Percentiles rank a stretch among this genome's conserved stretches.
These are phyloP conservation scores for Adelges cooleyi DNA, from an alignment of 1,140 invertebrate genomes.

Conservation along the genomic window DNA sequence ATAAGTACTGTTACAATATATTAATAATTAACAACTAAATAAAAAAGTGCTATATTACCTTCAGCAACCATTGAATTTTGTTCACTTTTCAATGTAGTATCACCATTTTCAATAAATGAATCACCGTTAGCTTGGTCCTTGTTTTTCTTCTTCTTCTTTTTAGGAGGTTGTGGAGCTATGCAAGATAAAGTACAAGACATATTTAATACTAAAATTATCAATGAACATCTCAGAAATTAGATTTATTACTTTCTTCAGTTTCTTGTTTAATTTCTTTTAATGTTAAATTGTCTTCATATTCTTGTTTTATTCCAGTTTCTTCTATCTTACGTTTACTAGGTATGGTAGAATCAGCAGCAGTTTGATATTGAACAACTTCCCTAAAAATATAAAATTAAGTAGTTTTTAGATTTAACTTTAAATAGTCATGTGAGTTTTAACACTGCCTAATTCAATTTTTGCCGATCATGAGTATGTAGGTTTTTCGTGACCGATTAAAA, in stretches of 20 bases:
- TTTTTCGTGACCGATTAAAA: too few species aligned
- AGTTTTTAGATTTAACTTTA: conserved; percentile 1
- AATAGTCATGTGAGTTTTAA: background rate
- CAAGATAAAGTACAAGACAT: background rate
- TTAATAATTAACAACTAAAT: too few species aligned
- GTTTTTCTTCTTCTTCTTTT: conserved; percentile 16
- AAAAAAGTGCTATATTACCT: background rate
- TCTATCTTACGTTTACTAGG: conserved; percentile 38
- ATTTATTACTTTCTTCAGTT: background rate
- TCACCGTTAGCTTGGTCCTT: conserved; percentile 8
- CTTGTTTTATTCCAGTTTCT: conserved; percentile 42
- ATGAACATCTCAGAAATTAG: background rate
- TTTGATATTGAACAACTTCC: conserved; percentile 51
- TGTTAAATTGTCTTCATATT: conserved; percentile 35
- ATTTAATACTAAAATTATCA: background rate
- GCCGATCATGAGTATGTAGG: too few species aligned
- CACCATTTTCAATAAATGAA: background rate
- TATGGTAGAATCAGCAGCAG: conserved; percentile 48
- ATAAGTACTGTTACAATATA: too few species aligned
- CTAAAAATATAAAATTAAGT: conserved; percentile 39
- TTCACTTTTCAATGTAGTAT: conserved; percentile 8
- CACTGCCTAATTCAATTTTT: conserved; percentile 32
- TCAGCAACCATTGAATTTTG: conserved; percentile 4
- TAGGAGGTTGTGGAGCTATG: conserved; percentile 4
- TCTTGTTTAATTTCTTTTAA: background rate